Percentiles rank a stretch among this genome's conserved stretches.
Conservation (phyloP, 1,140 invertebrate genomes). For the Onthophagus taurus region DNA sequence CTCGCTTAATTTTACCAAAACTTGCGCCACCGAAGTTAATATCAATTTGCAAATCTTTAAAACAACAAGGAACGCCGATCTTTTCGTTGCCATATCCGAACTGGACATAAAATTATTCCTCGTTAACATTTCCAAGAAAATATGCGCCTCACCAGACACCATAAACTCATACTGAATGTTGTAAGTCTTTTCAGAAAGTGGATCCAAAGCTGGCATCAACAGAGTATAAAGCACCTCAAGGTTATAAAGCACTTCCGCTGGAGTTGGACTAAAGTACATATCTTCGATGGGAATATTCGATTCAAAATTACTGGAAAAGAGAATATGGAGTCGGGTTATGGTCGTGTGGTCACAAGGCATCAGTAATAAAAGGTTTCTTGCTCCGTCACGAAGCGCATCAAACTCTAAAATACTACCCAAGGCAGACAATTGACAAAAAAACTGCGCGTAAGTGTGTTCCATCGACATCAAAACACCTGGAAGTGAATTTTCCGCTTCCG, state of each 20-base stretch:
- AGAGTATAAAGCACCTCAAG: conserved; percentile 80
- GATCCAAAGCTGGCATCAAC: conserved; percentile 83
- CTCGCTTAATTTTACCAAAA: conserved; percentile 55
- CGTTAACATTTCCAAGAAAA: conserved; percentile 75
- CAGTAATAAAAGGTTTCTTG: conserved; percentile 75
- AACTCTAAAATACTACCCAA: conserved; percentile 74
- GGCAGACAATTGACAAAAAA: conserved; percentile 86
- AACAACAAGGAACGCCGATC: conserved; percentile 77
- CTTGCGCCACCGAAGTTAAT: conserved; percentile 75
- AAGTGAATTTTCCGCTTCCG: conserved; percentile 82
- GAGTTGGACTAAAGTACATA: conserved; percentile 63
- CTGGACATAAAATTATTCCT: conserved; percentile 80
- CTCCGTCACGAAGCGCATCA: conserved; percentile 72
- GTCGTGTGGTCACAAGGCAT: conserved; percentile 80
- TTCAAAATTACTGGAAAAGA: conserved; percentile 37
- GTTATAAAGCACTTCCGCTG: conserved; percentile 57
- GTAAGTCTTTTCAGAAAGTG: conserved; percentile 69
- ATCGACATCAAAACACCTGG: conserved; percentile 77
- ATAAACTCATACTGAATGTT: conserved; percentile 87
- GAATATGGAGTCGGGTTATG: conserved; percentile 52
- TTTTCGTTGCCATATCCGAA: conserved; percentile 71
- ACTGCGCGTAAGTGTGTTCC: conserved; percentile 70
- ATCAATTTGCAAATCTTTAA: conserved; percentile 83
- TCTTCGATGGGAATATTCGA: conserved; percentile 50
- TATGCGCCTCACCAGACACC: conserved; percentile 69